Evolutionary conservation across 2,888 invertebrate species (phyloP).

Genomic region (Eueremaeus valkanovi): DNA sequence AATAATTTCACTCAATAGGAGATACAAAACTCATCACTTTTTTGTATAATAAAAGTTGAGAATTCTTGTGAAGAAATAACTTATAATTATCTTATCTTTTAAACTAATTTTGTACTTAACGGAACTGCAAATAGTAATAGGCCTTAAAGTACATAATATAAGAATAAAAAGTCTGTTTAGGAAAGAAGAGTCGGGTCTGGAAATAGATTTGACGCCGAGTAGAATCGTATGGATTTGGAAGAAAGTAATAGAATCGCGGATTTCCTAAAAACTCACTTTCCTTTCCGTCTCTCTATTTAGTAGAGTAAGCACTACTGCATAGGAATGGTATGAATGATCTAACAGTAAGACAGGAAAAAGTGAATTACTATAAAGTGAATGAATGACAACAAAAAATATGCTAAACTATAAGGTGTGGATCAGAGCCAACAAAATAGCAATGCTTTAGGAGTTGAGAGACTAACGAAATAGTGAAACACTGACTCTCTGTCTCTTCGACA

Average conservation of each 20-base stretch:
- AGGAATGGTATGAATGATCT: too few species aligned
- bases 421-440: slow-evolving; percentile 13
- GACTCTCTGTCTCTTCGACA: too few species aligned
- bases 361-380: background rate
- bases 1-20: background rate
- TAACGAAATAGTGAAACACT: background rate
- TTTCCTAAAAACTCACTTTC: background rate
- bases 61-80: background rate
- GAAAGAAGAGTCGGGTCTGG: background rate
- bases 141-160: background rate
- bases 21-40: background rate
- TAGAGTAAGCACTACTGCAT: too few species aligned
- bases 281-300: background rate
- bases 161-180: background rate
- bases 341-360: background rate
- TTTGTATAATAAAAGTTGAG: background rate
- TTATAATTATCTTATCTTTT: background rate
- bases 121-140: background rate
- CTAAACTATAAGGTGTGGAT: background rate
- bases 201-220: background rate
- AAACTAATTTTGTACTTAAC: background rate
- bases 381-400: background rate
- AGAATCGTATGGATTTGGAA: background rate
- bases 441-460: background rate
- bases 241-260: background rate